phyloP scores from a whole-genome alignment of 2,797 vertebrate genomes.

The Pseudomugil tenellus region DNA sequence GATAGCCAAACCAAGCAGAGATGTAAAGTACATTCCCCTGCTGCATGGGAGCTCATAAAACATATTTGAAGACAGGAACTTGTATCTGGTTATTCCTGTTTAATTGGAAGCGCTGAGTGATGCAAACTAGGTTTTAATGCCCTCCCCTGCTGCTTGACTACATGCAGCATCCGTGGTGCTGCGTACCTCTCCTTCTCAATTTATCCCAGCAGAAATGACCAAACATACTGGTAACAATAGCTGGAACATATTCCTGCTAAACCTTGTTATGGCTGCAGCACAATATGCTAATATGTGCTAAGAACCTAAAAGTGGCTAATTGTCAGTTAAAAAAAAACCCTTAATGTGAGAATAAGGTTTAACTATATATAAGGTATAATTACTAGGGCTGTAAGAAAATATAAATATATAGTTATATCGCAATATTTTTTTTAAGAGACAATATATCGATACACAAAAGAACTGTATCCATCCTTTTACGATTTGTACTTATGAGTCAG shows the following conservation, averaged over 20 bases:
- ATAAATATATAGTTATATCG: too few species aligned
- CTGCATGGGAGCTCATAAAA: constrained; percentile 81
- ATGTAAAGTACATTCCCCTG: constrained; percentile 78
- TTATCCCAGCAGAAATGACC: constrained; percentile 72
- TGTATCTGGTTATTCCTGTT: constrained; percentile 84
- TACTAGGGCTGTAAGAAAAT: too few species aligned
- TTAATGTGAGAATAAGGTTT: too few species aligned
- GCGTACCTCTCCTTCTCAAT: constrained; percentile 59
- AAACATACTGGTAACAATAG: constrained; percentile 59
- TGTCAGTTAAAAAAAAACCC: too few species aligned
- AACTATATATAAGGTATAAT: too few species aligned
- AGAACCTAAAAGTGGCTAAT: constrained; percentile 49
- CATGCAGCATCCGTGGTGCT: constrained; percentile 74
- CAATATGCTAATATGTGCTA: constrained; percentile 50
- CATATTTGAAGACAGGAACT: constrained; percentile 80
- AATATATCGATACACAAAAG: too few species aligned
- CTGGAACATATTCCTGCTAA: constrained; percentile 29
- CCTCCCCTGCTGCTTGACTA: constrained; percentile 80
- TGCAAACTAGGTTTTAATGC: constrained; percentile 83
- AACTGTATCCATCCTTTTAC: too few species aligned
- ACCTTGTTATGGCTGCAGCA: constrained; percentile 41
- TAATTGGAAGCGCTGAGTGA: constrained; percentile 85
- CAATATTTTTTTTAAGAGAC: too few species aligned
- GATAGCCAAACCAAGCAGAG: constrained; percentile 73
- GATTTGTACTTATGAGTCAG: too few species aligned